These are phyloP conservation scores for Melitaea cinxia DNA, from an alignment of 1,140 invertebrate genomes.

Conservation along the genomic window DNA sequence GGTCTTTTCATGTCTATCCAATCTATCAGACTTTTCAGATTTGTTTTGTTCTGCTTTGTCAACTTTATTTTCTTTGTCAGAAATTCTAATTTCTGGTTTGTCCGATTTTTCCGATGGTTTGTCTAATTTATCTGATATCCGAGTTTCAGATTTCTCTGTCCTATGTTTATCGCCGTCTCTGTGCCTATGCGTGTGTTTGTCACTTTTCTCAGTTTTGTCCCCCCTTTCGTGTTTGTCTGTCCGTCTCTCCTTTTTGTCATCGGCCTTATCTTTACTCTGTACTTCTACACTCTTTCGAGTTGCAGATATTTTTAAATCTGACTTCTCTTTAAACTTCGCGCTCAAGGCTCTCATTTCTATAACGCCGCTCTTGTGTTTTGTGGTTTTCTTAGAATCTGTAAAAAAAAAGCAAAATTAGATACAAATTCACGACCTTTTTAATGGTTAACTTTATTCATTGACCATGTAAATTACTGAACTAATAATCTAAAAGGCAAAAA, in stretches of 20 bases:
- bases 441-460: no score
- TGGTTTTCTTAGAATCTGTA: slow-evolving; percentile 64
- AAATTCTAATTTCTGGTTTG: slow-evolving; percentile 39
- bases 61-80: slow-evolving; percentile 34
- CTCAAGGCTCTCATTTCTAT: slow-evolving; percentile 79
- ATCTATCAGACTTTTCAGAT: slow-evolving; percentile 41
- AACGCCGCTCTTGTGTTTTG: slow-evolving; percentile 74
- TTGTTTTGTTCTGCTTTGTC: slow-evolving; percentile 40
- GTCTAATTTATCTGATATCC: slow-evolving; percentile 36
- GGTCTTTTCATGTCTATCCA: slow-evolving; percentile 30
- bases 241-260: slow-evolving; percentile 56
- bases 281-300: slow-evolving; percentile 59
- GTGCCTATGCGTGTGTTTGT: slow-evolving; percentile 44
- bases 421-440: background rate
- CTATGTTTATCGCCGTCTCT: slow-evolving; percentile 47
- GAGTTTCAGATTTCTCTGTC: slow-evolving; percentile 32
- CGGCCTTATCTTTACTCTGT: slow-evolving; percentile 57
- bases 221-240: slow-evolving; percentile 44
- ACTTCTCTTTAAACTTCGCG: slow-evolving; percentile 68
- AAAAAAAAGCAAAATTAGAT: slow-evolving; percentile 27
- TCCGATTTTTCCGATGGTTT: slow-evolving; percentile 38
- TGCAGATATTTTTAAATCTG: slow-evolving; percentile 56
- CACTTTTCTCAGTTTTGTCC: slow-evolving; percentile 44
- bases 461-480: no score
- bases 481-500: no score